phyloP scores from a whole-genome alignment of 2,888 invertebrate genomes.

The Limnephilus auricula region DNA sequence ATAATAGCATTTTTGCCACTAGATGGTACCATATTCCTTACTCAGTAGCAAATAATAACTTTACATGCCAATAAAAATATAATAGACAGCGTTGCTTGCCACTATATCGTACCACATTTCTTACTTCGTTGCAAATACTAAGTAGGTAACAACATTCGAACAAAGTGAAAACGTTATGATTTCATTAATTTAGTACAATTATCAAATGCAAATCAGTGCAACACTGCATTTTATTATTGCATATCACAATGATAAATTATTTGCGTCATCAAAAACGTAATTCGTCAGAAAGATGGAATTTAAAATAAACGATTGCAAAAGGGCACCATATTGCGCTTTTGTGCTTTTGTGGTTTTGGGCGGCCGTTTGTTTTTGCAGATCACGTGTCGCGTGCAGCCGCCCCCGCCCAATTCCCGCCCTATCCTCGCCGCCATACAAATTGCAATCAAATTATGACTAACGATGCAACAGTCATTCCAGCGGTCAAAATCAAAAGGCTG shows the following conservation, averaged over 20 bases:
- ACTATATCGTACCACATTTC: no score
- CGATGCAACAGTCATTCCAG: conserved; percentile 40
- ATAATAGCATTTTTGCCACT: no score
- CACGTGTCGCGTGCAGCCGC: conserved; percentile 25
- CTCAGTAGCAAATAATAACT: no score
- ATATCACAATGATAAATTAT: neutral
- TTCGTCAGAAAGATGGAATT: neutral
- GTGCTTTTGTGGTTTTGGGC: conserved; percentile 45
- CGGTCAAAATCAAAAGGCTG: neutral
- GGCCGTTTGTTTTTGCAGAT: conserved; percentile 45
- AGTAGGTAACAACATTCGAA: no score
- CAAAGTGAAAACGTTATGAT: no score
- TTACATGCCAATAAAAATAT: no score
- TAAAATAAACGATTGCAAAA: conserved; percentile 20
- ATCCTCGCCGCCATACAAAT: conserved; percentile 19
- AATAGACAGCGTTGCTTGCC: no score
- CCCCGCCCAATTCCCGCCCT: neutral
- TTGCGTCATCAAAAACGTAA: neutral
- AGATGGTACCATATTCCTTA: no score
- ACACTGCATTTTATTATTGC: neutral
- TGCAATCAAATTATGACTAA: conserved; percentile 59
- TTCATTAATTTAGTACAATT: neutral
- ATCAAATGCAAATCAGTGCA: neutral
- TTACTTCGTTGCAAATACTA: no score
- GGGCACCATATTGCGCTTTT: conserved; percentile 30